Evolutionary conservation across 2,113 vertebrate species (phyloP).

Genomic region (Colaptes auratus): DNA sequence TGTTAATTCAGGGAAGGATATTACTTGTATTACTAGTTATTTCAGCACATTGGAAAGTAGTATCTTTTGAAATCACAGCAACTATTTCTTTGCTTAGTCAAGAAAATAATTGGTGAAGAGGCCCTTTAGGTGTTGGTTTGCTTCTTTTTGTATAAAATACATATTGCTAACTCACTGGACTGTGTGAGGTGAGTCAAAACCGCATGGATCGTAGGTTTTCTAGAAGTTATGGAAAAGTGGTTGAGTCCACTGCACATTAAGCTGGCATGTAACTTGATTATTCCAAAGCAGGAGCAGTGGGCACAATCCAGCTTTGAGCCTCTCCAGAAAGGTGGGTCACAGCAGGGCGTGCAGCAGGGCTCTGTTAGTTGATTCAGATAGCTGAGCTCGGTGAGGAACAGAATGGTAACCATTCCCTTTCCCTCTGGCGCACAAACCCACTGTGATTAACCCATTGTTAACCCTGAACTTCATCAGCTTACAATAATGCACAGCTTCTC

Average conservation of each 20-base stretch:
- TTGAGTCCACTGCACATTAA: background rate
- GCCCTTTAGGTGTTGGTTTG: background rate
- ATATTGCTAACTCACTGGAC: background rate
- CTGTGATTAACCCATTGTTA: background rate
- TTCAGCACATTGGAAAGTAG: background rate
- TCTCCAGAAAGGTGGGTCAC: background rate
- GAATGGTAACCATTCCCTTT: background rate
- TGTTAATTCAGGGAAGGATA: no score
- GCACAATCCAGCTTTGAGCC: background rate
- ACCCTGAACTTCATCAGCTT: background rate
- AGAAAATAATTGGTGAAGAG: background rate
- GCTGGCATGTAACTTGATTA: background rate
- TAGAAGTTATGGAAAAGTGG: background rate
- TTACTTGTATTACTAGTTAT: background rate
- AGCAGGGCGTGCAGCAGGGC: background rate
- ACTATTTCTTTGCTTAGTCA: background rate
- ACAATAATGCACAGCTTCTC: background rate
- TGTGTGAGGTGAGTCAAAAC: background rate
- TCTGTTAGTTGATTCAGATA: background rate
- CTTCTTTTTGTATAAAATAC: background rate
- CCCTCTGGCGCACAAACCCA: background rate
- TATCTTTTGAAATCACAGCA: background rate
- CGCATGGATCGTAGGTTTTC: background rate
- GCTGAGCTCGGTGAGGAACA: background rate
- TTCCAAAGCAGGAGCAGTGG: background rate